Percentiles rank a stretch among this genome's conserved stretches.
These are phyloP conservation scores for Squalus acanthias DNA, from an alignment of 2,797 vertebrate genomes.

Conservation along the genomic window DNA sequence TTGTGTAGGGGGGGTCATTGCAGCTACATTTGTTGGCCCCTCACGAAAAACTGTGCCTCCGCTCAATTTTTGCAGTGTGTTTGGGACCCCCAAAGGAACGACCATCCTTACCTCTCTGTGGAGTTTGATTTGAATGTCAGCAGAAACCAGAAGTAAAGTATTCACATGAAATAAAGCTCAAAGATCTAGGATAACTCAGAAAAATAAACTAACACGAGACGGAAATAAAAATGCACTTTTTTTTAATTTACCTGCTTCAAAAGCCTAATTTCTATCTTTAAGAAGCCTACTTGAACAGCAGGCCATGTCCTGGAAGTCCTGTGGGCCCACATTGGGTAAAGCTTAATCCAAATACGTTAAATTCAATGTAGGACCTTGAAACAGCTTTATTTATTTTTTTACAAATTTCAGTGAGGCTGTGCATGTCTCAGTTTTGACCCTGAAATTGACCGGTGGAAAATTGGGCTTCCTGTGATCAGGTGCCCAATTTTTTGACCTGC, in stretches of 20 bases:
- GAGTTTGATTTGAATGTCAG: background rate
- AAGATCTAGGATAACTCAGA: background rate
- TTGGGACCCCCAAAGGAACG: background rate
- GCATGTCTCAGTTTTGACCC: background rate
- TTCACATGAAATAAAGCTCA: background rate
- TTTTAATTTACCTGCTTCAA: background rate
- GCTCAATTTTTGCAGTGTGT: background rate
- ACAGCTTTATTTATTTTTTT: background rate
- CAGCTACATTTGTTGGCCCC: background rate
- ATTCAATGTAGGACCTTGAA: background rate
- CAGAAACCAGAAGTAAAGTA: background rate
- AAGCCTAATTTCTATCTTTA: background rate
- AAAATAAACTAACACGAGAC: background rate
- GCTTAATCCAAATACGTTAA: background rate
- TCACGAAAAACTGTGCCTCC: background rate
- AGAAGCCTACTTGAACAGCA: background rate
- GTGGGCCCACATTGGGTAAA: background rate
- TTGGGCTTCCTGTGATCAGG: background rate
- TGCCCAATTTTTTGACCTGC: too few relatives aligned
- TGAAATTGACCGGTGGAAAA: background rate
- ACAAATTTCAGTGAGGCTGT: background rate
- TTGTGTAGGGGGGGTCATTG: background rate
- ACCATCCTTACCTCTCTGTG: background rate
- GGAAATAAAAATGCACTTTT: background rate
- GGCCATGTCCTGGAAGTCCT: background rate